Evolutionary conservation across 2,113 vertebrate species (phyloP).

Genomic region (Lanius ludovicianus): DNA sequence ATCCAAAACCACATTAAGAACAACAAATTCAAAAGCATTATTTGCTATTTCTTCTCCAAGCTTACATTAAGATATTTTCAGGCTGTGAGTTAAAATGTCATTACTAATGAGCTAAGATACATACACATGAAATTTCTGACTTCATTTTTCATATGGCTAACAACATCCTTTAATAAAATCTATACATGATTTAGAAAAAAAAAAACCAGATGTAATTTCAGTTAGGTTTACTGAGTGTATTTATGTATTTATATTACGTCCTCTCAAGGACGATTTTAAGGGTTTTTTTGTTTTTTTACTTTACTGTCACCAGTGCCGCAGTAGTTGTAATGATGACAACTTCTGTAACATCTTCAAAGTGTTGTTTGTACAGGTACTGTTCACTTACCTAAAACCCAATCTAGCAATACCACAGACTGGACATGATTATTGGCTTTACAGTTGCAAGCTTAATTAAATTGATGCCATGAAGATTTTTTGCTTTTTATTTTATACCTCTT

Average conservation of each 20-base stretch:
- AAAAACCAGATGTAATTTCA: neutral
- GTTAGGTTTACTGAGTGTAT: neutral
- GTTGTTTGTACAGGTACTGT: neutral
- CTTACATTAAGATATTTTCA: neutral
- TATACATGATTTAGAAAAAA: neutral
- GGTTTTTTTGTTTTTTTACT: neutral
- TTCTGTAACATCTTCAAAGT: neutral
- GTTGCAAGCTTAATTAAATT: neutral
- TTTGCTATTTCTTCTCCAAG: neutral
- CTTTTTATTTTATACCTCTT: no score
- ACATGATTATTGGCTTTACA: neutral
- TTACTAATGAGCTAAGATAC: neutral
- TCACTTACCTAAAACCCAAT: neutral
- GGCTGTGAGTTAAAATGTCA: neutral
- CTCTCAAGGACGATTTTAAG: neutral
- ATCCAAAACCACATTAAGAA: neutral
- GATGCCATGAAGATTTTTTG: no score
- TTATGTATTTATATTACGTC: neutral
- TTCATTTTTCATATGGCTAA: neutral
- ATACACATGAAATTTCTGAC: neutral
- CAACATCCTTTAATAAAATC: neutral
- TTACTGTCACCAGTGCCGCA: neutral
- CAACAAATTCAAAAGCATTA: neutral
- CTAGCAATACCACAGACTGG: neutral
- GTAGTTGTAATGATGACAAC: neutral